Percentiles rank a stretch among this genome's conserved stretches.
These are phyloP conservation scores for Megamerina dolium DNA, from an alignment of 2,888 invertebrate species.

Conservation along the genomic window DNA sequence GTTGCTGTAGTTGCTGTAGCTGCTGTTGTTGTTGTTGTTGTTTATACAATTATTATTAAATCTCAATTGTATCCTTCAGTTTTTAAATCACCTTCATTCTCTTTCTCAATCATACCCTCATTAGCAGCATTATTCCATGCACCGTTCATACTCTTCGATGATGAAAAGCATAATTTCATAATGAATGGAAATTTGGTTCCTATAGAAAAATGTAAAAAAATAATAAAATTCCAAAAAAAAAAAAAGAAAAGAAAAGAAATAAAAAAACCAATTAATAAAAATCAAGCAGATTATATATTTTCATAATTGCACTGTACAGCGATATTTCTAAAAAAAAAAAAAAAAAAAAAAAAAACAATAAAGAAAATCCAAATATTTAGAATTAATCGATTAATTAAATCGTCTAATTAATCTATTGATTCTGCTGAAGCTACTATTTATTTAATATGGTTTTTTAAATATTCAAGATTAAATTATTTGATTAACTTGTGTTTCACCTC, in stretches of 20 bases:
- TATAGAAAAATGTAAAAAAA: slow-evolving; percentile 43
- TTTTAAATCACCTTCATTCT: slow-evolving; percentile 44
- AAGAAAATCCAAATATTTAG: too few species aligned
- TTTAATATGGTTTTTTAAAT: too few species aligned
- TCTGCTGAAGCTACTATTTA: too few species aligned
- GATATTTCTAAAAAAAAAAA: too few species aligned
- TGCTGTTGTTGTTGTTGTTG: slow-evolving; percentile 12
- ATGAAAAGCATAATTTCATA: slow-evolving; percentile 97
- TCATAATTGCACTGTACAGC: too few species aligned
- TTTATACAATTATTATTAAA: slow-evolving; percentile 47
- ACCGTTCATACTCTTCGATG: slow-evolving; percentile 58
- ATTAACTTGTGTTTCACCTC: too few species aligned
- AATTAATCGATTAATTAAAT: too few species aligned
- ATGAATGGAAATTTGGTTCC: slow-evolving; percentile 97
- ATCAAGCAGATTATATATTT: too few species aligned
- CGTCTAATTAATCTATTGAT: too few species aligned
- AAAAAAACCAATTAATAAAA: slow-evolving; percentile 5
- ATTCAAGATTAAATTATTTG: too few species aligned
- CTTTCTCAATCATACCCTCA: slow-evolving; percentile 49
- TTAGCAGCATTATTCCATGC: slow-evolving; percentile 53
- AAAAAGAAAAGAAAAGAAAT: not conserved
- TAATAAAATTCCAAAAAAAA: not conserved
- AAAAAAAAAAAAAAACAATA: too few species aligned
- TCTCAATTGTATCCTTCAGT: slow-evolving; percentile 50
- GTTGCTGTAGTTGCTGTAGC: too few species aligned